Evolutionary conservation across 2,113 vertebrate genomes (phyloP).

Genomic region (Bubo scandiacus): DNA sequence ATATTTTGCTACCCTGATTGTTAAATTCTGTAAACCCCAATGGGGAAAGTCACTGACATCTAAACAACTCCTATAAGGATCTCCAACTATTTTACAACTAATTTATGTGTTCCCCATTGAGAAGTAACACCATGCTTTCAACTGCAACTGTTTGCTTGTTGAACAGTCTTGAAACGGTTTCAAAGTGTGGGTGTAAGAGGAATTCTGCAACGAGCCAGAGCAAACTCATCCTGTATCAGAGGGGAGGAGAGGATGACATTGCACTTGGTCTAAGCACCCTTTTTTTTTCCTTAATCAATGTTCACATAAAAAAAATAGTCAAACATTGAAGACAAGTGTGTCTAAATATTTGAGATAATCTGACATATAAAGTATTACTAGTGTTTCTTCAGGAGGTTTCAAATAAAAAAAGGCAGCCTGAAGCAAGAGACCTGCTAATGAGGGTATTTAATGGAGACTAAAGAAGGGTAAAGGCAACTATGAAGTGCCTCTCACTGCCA

Average conservation of each 20-base stretch:
- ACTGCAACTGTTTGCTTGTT: not conserved
- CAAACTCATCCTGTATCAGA: not conserved
- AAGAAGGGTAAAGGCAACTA: not conserved
- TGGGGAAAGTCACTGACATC: not conserved
- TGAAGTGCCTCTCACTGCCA: not conserved
- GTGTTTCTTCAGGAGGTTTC: not conserved
- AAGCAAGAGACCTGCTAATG: not conserved
- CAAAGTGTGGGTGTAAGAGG: not conserved
- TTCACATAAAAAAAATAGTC: not conserved
- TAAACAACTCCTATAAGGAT: not conserved
- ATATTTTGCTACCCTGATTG: not conserved
- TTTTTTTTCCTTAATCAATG: not conserved
- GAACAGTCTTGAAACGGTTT: not conserved
- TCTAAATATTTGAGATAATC: not conserved
- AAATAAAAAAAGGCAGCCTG: not conserved
- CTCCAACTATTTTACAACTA: not conserved
- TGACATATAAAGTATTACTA: not conserved
- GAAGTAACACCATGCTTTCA: not conserved
- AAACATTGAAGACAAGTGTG: not conserved
- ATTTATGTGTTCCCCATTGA: not conserved
- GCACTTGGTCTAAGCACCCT: not conserved
- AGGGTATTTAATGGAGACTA: not conserved
- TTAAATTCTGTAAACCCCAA: not conserved
- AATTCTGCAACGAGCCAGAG: not conserved
- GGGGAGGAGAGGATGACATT: not conserved